phyloP scores from a whole-genome alignment of 1,140 invertebrate species.

The Lasioglossum baleicum region DNA sequence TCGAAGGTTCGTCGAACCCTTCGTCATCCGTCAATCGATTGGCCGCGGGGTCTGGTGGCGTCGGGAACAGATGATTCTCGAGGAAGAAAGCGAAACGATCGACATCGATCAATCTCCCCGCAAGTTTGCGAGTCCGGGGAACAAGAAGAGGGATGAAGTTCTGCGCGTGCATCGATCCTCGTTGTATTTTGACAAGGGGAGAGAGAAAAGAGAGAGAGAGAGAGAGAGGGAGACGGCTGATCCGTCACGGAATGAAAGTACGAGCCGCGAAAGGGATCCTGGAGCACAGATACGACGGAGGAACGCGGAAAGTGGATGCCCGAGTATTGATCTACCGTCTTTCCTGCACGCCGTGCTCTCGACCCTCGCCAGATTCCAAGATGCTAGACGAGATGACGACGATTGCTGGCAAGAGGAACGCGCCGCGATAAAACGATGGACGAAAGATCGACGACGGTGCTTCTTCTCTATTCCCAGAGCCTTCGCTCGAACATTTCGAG shows the following conservation, averaged over 20 bases:
- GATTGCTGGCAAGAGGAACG: slow-evolving; percentile 1
- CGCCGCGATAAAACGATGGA: not conserved
- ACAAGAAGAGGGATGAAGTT: too few relatives aligned
- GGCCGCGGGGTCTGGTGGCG: too few relatives aligned
- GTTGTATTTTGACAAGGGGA: not conserved
- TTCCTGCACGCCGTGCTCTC: slow-evolving; percentile 8
- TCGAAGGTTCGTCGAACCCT: too few relatives aligned
- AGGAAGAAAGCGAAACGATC: too few relatives aligned
- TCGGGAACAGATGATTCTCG: too few relatives aligned
- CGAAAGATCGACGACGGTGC: too few relatives aligned
- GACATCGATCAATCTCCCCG: too few relatives aligned
- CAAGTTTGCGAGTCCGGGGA: too few relatives aligned
- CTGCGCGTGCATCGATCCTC: not conserved
- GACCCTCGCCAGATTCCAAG: slow-evolving; percentile 4
- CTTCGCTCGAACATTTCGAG: too few relatives aligned
- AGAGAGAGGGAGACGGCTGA: not conserved
- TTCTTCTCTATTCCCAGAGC: too few relatives aligned
- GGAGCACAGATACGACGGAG: not conserved
- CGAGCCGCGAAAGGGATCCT: slow-evolving; percentile 15
- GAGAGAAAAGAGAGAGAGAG: not conserved
- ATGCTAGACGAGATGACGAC: not conserved
- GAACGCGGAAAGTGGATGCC: slow-evolving; percentile 5
- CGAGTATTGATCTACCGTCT: slow-evolving; percentile 55
- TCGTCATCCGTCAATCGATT: too few relatives aligned
- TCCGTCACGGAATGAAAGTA: slow-evolving; percentile 24